Conservation (phyloP, 1,140 invertebrate species). For the Sitophilus oryzae region DNA sequence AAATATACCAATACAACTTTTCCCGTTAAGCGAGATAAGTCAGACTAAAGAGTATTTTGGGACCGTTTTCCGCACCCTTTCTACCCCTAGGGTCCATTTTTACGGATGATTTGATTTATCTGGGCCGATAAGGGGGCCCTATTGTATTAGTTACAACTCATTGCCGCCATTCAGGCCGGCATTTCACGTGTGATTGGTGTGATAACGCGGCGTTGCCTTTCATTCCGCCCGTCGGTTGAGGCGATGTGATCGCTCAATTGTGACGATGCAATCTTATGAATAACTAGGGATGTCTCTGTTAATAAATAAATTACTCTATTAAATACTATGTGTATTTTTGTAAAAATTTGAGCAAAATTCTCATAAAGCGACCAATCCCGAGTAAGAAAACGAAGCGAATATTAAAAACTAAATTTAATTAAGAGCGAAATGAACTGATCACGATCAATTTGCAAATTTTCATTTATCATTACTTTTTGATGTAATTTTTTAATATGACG, state of each 20-base stretch:
- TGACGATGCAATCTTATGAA: not conserved
- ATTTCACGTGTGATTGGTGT: slow-evolving; percentile 26
- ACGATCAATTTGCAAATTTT: too few relatives aligned
- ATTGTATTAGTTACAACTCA: slow-evolving; percentile 31
- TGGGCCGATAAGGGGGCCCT: slow-evolving; percentile 24
- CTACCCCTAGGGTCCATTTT: slow-evolving; percentile 22
- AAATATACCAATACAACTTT: too few relatives aligned
- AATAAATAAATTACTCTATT: too few relatives aligned
- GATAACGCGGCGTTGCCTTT: slow-evolving; percentile 18
- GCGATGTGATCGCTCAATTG: not conserved
- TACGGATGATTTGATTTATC: slow-evolving; percentile 29
- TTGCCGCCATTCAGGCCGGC: slow-evolving; percentile 26
- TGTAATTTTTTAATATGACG: too few relatives aligned
- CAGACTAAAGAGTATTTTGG: slow-evolving; percentile 3
- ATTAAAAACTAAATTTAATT: too few relatives aligned
- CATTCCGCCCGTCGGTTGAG: not conserved
- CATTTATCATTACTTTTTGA: too few relatives aligned
- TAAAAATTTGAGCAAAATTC: too few relatives aligned
- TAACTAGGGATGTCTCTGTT: not conserved
- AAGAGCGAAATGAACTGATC: too few relatives aligned
- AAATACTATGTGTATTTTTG: too few relatives aligned
- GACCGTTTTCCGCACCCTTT: not conserved
- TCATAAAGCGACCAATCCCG: too few relatives aligned
- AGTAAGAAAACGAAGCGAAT: too few relatives aligned
- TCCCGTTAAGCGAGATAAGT: slow-evolving; percentile 14